Conservation (phyloP, 2,113 vertebrate genomes). For the Benitochromis conjunctus region DNA sequence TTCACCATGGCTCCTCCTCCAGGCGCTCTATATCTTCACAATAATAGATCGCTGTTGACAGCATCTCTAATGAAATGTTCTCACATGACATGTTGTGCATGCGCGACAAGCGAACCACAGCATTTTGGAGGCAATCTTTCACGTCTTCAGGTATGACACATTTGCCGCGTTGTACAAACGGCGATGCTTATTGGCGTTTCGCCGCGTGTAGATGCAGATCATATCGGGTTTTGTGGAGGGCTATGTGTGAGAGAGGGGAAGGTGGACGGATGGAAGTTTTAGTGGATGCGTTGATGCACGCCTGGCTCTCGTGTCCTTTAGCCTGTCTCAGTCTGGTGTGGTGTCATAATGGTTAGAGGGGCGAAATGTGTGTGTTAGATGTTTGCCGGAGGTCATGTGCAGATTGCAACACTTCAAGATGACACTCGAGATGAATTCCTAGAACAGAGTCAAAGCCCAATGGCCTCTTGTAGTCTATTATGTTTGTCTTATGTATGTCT, state of each 20-base stretch:
- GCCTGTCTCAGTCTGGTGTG: slow-evolving; percentile 1
- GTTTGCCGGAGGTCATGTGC: background rate
- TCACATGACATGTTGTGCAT: slow-evolving; percentile 23
- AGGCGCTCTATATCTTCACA: slow-evolving; percentile 22
- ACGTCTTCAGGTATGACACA: slow-evolving; percentile 34
- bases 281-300: background rate
- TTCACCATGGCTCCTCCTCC: slow-evolving; percentile 33
- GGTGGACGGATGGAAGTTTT: background rate
- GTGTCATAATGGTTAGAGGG: slow-evolving; percentile 18
- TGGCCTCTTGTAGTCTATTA: background rate
- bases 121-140: slow-evolving; percentile 4
- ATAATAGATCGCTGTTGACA: slow-evolving; percentile 56
- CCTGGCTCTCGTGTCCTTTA: background rate
- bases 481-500: background rate
- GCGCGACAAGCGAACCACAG: background rate
- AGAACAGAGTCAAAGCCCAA: background rate
- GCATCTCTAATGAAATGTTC: slow-evolving; percentile 59
- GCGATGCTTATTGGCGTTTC: background rate
- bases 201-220: background rate
- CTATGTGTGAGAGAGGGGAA: background rate
- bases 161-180: background rate
- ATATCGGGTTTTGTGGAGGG: background rate
- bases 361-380: background rate
- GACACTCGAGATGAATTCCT: background rate
- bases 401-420: background rate